Base-by-base conservation (phyloP, 1,140 invertebrate species). In the Linepithema humile region DNA sequence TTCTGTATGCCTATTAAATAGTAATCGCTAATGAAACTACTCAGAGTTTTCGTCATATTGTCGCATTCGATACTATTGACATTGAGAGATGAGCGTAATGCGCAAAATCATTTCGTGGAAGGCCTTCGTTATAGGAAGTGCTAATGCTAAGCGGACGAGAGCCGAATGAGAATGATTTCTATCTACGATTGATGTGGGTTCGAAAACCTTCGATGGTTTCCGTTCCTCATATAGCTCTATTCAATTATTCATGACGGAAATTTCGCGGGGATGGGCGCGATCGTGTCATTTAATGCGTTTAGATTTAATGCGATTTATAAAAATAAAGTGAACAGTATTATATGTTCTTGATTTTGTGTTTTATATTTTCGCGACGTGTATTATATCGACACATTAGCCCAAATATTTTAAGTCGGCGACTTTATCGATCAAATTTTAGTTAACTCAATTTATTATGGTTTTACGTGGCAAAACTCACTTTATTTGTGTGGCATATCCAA, bases 41-140 rank as follows among this genome's bases (percentile, higher is more conserved):
- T 40, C 48, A 35, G 57, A 43, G n/a, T 70, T 80, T 64, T 64
- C 55, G 17, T 26, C 20, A 32, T 50, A 12, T 35, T 40, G 20
- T 64, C 26, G 26, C 35, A 85, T 70, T 45, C 82, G 17, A 73
- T 65, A 64, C 40, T 38, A 17, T 20, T 53, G 85, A 50, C 85
- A 87, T 77, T 87, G 78, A 72, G 57, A 80, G 50, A 78, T 48
- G 17, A 20, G 43, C 38, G 50, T 50, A 74, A 43, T 23, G 59
- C 69, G 72, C 77, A 59, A 89, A 88, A 88, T 87, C 85, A 72
- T 64, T 92, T 92, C 84, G 85, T 73, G 59, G 90, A 92, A 92
- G 89, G 55, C 85, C 84, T 74, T 83, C 80, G 74, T 32, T 32
- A 17, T 59, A 80, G 85, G 82, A 87, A 88, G 75, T 9, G 60